A percentile compares a stretch with the other conserved stretches of the same genome.
Evolutionary conservation across 1,140 invertebrate genomes (phyloP).

Genomic region (Heliconius melpomene): DNA sequence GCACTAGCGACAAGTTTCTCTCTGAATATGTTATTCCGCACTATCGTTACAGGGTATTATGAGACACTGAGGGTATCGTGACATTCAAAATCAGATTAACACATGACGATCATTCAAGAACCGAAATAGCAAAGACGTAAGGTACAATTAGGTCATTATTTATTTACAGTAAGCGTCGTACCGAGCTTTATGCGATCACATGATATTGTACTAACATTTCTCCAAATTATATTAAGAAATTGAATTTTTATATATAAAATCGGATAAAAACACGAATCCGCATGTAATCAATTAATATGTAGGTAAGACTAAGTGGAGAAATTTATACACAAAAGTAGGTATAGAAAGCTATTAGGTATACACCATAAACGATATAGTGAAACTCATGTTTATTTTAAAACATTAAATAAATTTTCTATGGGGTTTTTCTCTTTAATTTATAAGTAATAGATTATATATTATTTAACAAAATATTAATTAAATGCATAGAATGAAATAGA

Average conservation of each 20-base stretch:
- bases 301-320: constrained; percentile 36
- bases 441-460: too few relatives aligned
- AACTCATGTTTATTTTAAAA: background rate
- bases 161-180: constrained; percentile 73
- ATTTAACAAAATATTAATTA: background rate
- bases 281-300: constrained; percentile 11
- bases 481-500: background rate
- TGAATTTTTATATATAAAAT: background rate
- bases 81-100: constrained; percentile 39
- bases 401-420: background rate
- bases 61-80: constrained; percentile 36
- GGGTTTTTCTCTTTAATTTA: too few relatives aligned
- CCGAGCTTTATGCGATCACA: constrained; percentile 59
- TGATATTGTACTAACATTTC: constrained; percentile 51
- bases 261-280: background rate
- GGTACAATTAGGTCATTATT: constrained; percentile 80
- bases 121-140: constrained; percentile 71
- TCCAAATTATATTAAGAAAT: constrained; percentile 44
- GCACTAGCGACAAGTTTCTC: constrained; percentile 53
- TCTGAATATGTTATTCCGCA: constrained; percentile 46
- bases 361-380: background rate
- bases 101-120: constrained; percentile 54
- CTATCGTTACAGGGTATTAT: constrained; percentile 29
- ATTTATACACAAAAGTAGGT: constrained; percentile 13
- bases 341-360: constrained; percentile 3